Base-by-base conservation (phyloP, 2,797 vertebrate species). In the Euphonia xanthogaster region DNA sequence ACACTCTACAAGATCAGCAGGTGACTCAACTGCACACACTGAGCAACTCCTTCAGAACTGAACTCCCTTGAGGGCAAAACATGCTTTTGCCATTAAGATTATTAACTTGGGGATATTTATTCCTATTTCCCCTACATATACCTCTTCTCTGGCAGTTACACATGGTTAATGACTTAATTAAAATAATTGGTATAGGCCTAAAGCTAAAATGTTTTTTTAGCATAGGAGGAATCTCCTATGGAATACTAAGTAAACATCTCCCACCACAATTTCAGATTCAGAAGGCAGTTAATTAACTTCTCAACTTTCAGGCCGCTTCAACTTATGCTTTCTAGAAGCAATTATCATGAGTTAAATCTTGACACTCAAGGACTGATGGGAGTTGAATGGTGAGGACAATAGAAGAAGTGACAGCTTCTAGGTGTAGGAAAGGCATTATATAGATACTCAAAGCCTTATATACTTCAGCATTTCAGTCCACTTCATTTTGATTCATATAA, bases 161-260 rank as follows among this genome's bases (percentile, higher is more conserved):
- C 37, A 45, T 1, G 2, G 67, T 62, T 97, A 94, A 96, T 78
- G 35, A 88, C 76, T 95, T 95, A 90, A 93, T 96, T 94, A 95
- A 96, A 95, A 85, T 95, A 92, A 92, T 18, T 79, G 91, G 50
- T 92, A 87, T n/a, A 70, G 57, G 90, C 90, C 92, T 93, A 89
- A 62, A 95, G 87, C 91, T 79, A 95, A 54, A 37, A 27, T 92
- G 67, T 89, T 85, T 93, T 45, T 94, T 90, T 92, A 83, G 93
- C 77, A 83, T 31, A 65, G 68, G 25, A 93, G 21, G 48, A 96
- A 88, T 88, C 81, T 91, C 92, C 73, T 60, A 93, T 2, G 78
- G 66, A 75, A 96, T 82, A 80, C 42, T 93, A 74, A 93, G 58
- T 88, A 94, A 96, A 96, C 81, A 95, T 58, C 77, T 82, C 51